Conservation (phyloP, 2,113 vertebrate species). For the Myrmecophaga tridactyla region DNA sequence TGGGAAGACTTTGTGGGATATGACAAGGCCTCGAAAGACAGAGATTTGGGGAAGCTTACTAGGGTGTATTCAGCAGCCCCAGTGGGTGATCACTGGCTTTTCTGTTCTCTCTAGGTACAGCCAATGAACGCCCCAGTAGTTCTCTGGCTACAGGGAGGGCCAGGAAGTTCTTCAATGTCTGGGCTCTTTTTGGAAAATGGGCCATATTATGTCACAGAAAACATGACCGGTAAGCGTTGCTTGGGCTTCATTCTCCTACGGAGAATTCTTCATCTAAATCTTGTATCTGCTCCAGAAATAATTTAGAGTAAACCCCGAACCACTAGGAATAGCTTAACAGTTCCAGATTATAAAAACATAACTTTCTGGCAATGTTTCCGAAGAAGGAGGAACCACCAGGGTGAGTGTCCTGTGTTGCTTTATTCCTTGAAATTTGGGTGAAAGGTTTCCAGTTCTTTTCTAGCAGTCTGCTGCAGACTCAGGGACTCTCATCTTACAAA, state of each 20-base stretch:
- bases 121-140: slow-evolving; percentile 84
- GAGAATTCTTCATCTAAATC: not conserved
- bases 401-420: not conserved
- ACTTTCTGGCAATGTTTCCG: not conserved
- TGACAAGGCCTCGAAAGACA: not conserved
- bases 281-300: not conserved
- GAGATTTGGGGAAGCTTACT: not conserved
- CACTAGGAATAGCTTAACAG: not conserved
- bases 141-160: slow-evolving; percentile 92
- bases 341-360: not conserved
- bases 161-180: slow-evolving; percentile 91
- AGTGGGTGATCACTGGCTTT: not conserved
- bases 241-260: not conserved
- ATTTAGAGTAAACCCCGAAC: not conserved
- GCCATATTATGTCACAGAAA: slow-evolving; percentile 88
- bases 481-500: not conserved
- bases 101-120: slow-evolving; percentile 70
- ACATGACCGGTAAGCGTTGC: slow-evolving; percentile 86
- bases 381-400: not conserved
- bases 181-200: slow-evolving; percentile 93
- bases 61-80: not conserved
- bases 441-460: slow-evolving; percentile 58
- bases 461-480: slow-evolving; percentile 36
- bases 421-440: slow-evolving; percentile 47
- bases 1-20: not conserved